A percentile compares a stretch with the other conserved stretches of the same genome.
Conservation (phyloP, 2,113 vertebrate species). For the Willisornis vidua region DNA sequence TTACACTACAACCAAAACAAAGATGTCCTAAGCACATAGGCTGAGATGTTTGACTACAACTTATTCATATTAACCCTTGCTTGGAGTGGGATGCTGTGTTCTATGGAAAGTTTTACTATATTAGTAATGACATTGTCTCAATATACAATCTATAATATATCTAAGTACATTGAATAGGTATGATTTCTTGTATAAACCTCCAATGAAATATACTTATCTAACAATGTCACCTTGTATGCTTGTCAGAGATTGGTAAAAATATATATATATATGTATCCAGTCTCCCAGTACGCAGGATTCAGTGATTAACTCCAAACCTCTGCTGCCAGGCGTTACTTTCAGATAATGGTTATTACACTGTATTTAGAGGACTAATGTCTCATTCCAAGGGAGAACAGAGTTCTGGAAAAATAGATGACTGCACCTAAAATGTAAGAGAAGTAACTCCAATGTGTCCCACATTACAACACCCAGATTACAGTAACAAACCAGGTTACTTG, state of each 20-base stretch:
- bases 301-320: constrained; percentile 25
- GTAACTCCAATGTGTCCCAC: constrained; percentile 1
- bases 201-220: constrained; percentile 61
- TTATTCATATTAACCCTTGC: constrained; percentile 33
- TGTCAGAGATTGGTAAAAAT: constrained; percentile 70
- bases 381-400: constrained; percentile 16
- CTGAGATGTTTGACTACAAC: constrained; percentile 47
- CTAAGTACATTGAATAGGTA: constrained; percentile 67
- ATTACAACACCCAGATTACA: not conserved
- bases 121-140: constrained; percentile 57
- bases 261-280: constrained; percentile 53
- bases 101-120: constrained; percentile 46
- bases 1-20: constrained; percentile 49
- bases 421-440: constrained; percentile 28
- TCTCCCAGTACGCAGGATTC: constrained; percentile 50
- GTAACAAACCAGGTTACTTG: not conserved
- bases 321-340: constrained; percentile 35
- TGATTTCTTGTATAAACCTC: constrained; percentile 65
- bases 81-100: constrained; percentile 44
- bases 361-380: constrained; percentile 23
- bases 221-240: constrained; percentile 55
- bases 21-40: constrained; percentile 44
- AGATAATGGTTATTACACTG: not conserved
- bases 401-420: constrained; percentile 33
- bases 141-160: constrained; percentile 69